phyloP scores from a whole-genome alignment of 2,888 invertebrate species.

The Oligia fasciuncula region DNA sequence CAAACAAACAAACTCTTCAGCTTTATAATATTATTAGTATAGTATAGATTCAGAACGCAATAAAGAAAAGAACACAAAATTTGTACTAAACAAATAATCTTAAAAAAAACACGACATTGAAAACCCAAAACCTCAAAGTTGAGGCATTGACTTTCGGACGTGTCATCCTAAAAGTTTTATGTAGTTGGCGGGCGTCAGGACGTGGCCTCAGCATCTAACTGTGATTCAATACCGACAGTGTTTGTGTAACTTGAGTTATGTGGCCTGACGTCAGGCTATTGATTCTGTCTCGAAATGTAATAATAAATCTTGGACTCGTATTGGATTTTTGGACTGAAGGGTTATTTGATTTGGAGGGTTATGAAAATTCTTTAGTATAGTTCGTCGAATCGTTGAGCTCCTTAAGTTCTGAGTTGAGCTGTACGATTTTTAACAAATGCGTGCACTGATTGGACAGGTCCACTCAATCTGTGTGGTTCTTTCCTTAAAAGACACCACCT shows the following conservation, averaged over 20 bases:
- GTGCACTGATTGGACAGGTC: no score
- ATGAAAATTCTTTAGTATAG: neutral
- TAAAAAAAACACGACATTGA: conserved; percentile 21
- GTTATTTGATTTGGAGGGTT: neutral
- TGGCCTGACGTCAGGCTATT: conserved; percentile 18
- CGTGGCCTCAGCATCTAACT: conserved; percentile 17
- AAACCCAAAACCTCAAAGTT: conserved; percentile 12
- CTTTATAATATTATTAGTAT: no score
- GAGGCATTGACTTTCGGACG: conserved; percentile 36
- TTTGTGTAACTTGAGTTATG: conserved; percentile 40
- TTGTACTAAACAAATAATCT: neutral
- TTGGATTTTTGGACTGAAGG: conserved; percentile 8
- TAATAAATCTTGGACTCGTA: neutral
- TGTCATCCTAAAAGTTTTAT: conserved; percentile 50
- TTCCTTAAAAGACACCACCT: no score
- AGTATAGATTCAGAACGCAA: neutral
- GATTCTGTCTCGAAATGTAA: neutral
- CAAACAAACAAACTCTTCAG: no score
- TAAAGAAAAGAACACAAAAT: conserved; percentile 1
- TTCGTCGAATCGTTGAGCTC: no score
- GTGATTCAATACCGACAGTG: conserved; percentile 37
- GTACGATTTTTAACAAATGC: no score
- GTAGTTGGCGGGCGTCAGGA: conserved; percentile 24
- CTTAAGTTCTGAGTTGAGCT: no score
- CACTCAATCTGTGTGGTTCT: no score